phyloP scores from a whole-genome alignment of 2,113 vertebrate genomes.

The Galemys pyrenaicus region DNA sequence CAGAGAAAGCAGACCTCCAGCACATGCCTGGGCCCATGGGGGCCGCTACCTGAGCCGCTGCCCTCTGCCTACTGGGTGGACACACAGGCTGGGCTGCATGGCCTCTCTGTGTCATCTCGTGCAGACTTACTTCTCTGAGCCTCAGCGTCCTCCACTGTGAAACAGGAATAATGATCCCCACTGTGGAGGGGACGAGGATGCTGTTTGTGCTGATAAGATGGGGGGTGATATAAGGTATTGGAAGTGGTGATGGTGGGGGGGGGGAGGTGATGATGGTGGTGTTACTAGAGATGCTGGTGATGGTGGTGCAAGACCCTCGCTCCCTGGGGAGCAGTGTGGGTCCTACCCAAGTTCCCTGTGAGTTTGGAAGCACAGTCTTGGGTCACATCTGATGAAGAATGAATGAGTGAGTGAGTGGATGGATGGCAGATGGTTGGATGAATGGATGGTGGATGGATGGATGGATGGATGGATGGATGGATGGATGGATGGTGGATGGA shows the following conservation, averaged over 20 bases:
- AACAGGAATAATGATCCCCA: neutral
- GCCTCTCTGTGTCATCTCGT: neutral
- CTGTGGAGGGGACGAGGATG: neutral
- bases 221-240: neutral
- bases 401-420: neutral
- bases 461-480: neutral
- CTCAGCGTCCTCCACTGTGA: neutral
- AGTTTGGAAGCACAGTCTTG: neutral
- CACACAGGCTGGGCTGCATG: neutral
- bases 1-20: neutral
- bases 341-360: neutral
- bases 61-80: rapidly evolving
- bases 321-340: too few relatives aligned
- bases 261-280: too few relatives aligned
- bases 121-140: neutral
- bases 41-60: rapidly evolving
- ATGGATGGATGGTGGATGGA: neutral
- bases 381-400: neutral
- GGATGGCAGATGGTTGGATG: neutral
- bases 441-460: neutral
- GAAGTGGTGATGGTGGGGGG: rapidly evolving
- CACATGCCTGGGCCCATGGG: rapidly evolving
- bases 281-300: too few relatives aligned
- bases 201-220: neutral
- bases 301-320: neutral